phyloP scores from a whole-genome alignment of 2,113 vertebrate species.

The Aplodontia rufa region DNA sequence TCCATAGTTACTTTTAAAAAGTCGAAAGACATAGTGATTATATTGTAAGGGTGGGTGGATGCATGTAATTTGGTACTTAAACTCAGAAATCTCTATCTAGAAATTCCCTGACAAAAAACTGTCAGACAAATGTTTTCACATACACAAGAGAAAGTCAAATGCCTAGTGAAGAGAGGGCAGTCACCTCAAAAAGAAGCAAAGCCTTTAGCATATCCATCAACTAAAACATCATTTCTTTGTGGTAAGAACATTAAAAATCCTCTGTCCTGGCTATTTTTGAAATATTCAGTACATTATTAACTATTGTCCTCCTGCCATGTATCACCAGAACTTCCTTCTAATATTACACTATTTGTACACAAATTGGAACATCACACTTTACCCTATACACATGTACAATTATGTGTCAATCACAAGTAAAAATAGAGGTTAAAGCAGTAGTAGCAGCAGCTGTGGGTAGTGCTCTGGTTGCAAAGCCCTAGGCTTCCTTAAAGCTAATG shows the following conservation, averaged over 20 bases:
- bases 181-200: neutral
- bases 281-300: neutral
- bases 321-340: neutral
- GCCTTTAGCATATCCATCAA: neutral
- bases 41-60: neutral
- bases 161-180: neutral
- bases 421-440: neutral
- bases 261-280: neutral
- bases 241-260: neutral
- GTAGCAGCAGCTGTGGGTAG: neutral
- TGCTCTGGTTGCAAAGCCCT: neutral
- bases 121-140: neutral
- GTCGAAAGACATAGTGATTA: constrained; percentile 27
- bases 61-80: constrained; percentile 54
- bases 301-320: neutral
- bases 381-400: neutral
- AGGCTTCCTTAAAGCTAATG: neutral
- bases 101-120: constrained; percentile 25
- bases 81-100: constrained; percentile 38
- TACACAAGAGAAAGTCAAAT: neutral
- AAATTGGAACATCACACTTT: neutral
- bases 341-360: neutral
- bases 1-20: constrained; percentile 45
- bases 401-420: neutral
- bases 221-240: neutral